Evolutionary conservation across 2,888 invertebrate species (phyloP).

Genomic region (Apamea epomidion): DNA sequence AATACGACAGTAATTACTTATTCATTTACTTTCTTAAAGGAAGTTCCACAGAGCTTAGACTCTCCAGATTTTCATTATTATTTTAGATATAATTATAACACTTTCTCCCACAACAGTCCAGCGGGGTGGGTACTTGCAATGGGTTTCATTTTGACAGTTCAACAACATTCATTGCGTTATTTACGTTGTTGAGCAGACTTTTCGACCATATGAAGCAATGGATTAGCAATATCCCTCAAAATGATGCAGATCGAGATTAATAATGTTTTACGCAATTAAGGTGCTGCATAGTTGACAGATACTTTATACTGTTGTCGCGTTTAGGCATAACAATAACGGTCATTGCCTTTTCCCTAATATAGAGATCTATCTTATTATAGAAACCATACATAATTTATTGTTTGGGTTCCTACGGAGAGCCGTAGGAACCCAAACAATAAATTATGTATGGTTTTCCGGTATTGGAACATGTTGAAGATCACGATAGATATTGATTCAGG

Average conservation of each 20-base stretch:
- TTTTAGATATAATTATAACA: neutral
- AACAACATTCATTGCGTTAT: too few relatives aligned
- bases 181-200: too few relatives aligned
- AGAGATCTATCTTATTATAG: too few relatives aligned
- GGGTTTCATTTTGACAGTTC: too few relatives aligned
- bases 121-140: too few relatives aligned
- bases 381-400: too few relatives aligned
- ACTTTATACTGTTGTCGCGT: neutral
- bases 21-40: neutral
- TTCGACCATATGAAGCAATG: too few relatives aligned
- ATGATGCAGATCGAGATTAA: too few relatives aligned
- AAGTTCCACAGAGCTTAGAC: neutral
- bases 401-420: too few relatives aligned
- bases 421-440: neutral
- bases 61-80: neutral
- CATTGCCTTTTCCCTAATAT: neutral
- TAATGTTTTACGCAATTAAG: too few relatives aligned
- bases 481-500: neutral
- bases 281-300: neutral
- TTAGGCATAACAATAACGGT: neutral
- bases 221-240: too few relatives aligned
- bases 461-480: neutral
- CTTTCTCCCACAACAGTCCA: neutral
- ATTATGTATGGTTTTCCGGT: neutral
- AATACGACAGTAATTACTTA: constrained; percentile 1